Evolutionary conservation across 2,113 vertebrate species (phyloP).

Genomic region (Campylomormyrus numenius): DNA sequence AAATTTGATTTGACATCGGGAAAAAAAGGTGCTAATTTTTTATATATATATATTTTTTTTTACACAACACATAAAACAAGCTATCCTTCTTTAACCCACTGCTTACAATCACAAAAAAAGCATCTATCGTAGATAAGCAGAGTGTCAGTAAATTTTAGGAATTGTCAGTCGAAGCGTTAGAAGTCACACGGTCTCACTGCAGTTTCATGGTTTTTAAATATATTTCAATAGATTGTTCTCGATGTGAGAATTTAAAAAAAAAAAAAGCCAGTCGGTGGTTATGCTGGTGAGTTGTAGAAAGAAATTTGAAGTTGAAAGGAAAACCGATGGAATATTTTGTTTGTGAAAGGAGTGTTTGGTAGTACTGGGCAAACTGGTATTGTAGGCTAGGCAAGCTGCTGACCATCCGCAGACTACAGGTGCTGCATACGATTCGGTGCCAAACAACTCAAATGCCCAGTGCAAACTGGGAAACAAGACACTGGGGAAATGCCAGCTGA

Average conservation of each 20-base stretch:
- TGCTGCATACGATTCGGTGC: neutral
- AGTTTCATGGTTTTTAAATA: neutral
- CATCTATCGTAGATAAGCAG: neutral
- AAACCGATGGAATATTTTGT: neutral
- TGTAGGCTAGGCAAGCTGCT: neutral
- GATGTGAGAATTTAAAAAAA: neutral
- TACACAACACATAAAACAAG: neutral
- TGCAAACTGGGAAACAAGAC: neutral
- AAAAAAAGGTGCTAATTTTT: slow-evolving; percentile 1
- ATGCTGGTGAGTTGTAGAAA: neutral
- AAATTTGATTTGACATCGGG: neutral
- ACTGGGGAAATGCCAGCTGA: neutral
- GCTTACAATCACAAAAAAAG: neutral
- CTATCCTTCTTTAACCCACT: slow-evolving; percentile 6
- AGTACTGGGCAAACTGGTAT: neutral
- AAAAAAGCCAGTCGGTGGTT: neutral
- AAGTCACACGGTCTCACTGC: neutral
- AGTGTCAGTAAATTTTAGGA: neutral
- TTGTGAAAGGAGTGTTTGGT: neutral
- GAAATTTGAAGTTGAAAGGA: neutral
- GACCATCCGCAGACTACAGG: neutral
- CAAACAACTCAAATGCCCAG: neutral
- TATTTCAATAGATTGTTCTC: neutral
- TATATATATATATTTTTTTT: neutral
- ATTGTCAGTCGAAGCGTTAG: neutral